Percentiles rank a stretch among this genome's conserved stretches.
phyloP scores from a whole-genome alignment of 2,113 vertebrate genomes.

The Phycodurus eques region DNA sequence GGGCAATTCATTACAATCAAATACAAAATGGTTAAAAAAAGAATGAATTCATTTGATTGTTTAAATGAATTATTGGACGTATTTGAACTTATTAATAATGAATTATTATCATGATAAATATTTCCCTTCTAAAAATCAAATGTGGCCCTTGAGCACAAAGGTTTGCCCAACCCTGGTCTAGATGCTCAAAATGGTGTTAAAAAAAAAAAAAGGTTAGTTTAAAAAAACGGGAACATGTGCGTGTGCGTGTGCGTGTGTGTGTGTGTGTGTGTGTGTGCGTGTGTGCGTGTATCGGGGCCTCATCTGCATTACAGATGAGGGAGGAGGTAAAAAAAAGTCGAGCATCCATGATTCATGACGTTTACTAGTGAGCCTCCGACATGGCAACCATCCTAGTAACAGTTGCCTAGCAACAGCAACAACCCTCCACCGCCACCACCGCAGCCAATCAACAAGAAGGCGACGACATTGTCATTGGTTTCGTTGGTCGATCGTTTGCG shows the following conservation, averaged over 20 bases:
- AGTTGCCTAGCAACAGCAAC: conserved; percentile 2
- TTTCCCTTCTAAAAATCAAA: too few species aligned
- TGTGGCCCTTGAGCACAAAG: too few species aligned
- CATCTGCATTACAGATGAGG: too few species aligned
- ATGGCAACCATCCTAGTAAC: background rate
- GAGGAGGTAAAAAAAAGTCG: background rate
- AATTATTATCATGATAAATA: too few species aligned
- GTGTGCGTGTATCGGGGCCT: background rate
- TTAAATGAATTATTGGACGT: too few species aligned
- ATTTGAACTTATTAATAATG: too few species aligned
- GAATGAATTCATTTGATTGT: too few species aligned
- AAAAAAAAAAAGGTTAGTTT: background rate
- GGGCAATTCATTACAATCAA: too few species aligned
- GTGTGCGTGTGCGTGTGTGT: too few species aligned
- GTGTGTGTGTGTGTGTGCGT: too few species aligned
- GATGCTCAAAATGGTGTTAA: background rate
- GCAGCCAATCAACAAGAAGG: background rate
- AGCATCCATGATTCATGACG: background rate
- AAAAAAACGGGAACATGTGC: background rate
- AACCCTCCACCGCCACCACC: background rate
- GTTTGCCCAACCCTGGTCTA: too few species aligned
- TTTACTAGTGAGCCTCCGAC: background rate
- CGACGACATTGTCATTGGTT: background rate
- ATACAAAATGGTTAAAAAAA: too few species aligned
- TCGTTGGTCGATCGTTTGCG: background rate